Conservation (phyloP, 2,888 invertebrate species). For the Mythimna impura region DNA sequence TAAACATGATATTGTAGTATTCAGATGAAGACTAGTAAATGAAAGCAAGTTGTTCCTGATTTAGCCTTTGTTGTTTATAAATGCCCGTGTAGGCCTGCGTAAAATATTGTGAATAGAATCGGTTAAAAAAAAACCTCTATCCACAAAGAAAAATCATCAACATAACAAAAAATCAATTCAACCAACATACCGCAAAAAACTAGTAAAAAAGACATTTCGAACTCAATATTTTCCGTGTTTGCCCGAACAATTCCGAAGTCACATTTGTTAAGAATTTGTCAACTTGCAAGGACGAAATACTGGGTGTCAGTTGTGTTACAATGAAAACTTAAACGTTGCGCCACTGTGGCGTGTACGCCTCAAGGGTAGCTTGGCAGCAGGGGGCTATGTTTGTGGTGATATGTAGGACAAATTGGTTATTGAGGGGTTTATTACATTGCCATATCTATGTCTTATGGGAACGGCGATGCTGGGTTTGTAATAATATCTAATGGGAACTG, state of each 20-base stretch:
- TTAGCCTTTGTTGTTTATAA: no score
- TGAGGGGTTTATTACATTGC: neutral
- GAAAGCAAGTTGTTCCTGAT: no score
- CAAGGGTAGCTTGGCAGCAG: slow-evolving; percentile 37
- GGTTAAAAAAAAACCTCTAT: no score
- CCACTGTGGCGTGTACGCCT: slow-evolving; percentile 43
- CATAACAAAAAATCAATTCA: neutral
- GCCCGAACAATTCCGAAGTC: slow-evolving; percentile 27
- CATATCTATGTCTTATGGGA: no score
- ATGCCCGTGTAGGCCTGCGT: no score
- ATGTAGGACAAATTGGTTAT: slow-evolving; percentile 14
- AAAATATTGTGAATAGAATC: no score
- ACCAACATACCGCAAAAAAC: neutral
- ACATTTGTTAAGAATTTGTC: slow-evolving; percentile 58
- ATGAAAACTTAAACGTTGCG: slow-evolving; percentile 65
- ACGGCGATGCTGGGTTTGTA: no score
- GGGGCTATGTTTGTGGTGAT: neutral
- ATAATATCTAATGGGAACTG: no score
- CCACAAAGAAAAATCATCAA: neutral
- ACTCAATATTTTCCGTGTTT: slow-evolving; percentile 20
- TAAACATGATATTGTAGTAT: no score
- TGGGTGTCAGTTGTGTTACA: slow-evolving; percentile 52
- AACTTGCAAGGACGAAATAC: slow-evolving; percentile 65
- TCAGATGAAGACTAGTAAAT: no score
- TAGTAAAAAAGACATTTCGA: slow-evolving; percentile 25